These are phyloP conservation scores for Rugalucina vietnamica DNA, from an alignment of 2,888 invertebrate genomes.

Conservation along the genomic window DNA sequence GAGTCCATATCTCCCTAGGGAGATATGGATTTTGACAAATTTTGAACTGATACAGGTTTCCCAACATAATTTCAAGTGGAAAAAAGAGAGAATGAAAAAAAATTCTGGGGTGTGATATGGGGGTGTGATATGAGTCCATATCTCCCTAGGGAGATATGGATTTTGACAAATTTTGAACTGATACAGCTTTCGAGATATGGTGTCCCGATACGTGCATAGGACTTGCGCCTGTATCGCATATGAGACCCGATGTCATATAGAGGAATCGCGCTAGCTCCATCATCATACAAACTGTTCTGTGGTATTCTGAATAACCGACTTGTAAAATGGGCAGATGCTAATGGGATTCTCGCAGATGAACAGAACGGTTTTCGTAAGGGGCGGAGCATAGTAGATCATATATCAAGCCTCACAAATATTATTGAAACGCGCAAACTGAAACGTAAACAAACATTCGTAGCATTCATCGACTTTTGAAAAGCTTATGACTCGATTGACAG, in stretches of 20 bases:
- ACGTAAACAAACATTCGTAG: neutral
- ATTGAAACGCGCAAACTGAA: conserved; percentile 16
- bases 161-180: too few relatives aligned
- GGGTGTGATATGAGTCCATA: too few relatives aligned
- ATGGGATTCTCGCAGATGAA: conserved; percentile 34
- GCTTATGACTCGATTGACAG: conserved; percentile 17
- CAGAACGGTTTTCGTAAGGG: conserved; percentile 47
- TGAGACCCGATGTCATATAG: conserved; percentile 40
- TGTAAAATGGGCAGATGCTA: conserved; percentile 18
- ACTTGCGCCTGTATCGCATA: too few relatives aligned
- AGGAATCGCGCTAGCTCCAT: conserved; percentile 39
- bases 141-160: too few relatives aligned
- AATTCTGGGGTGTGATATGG: too few relatives aligned
- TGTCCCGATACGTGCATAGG: too few relatives aligned
- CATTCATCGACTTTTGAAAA: conserved; percentile 30
- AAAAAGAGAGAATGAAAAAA: too few relatives aligned
- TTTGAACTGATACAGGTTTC: too few relatives aligned
- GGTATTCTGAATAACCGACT: conserved; percentile 41
- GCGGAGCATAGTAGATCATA: conserved; percentile 37
- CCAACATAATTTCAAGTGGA: too few relatives aligned
- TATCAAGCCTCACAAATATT: conserved; percentile 26
- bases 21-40: too few relatives aligned
- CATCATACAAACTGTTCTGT: conserved; percentile 49
- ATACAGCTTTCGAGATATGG: too few relatives aligned
- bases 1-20: too few relatives aligned